Evolutionary conservation across 1,140 invertebrate species (phyloP), one percentile per base, ranked within the genome.

Genomic region (Centruroides vittatus): DNA sequence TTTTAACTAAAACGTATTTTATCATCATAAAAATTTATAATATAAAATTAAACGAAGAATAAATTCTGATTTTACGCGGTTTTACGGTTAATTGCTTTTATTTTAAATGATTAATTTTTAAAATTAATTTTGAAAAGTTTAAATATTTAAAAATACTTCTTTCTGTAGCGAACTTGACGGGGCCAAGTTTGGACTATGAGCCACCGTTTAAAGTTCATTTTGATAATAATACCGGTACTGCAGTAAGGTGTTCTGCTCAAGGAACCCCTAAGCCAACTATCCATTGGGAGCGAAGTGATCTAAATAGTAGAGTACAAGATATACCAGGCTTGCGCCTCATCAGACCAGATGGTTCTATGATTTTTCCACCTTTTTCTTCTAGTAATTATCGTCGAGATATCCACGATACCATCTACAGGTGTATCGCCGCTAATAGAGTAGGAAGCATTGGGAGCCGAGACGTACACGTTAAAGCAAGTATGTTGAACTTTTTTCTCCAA

Each of bases 381-480:
- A 86, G 90, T 72, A 87, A 91, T 72, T 94, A 94, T 72, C 80
- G 86, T 51, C 88, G 93, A 74, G 88, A 92, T 74, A 88, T 95
- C 50, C 93, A 96, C 71, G 88, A 89, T 66, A 88, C 92, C 74
- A 86, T 90, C 56, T 95, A 95, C 76, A 85, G 88, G 66, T 96
- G 93, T 76, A 75, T 92, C 55, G 91, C 91, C 13, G 81, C 83
- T 66, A 94, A 93, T 73, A 81, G 84, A 57, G 86, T 89, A 62
- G 93, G 93, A 65, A 86, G 86, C 3, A 89, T 95, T 68, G 84
- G 91, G 67, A 93, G 90, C 41, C 79, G 89, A 54, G 89, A 93
- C 77, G 89, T 95, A 67, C 89, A 93, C 73, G 90, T 95, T 49
- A 80, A 89, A 80, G 90, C 91, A 75, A 92, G 93, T 95, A 82